phyloP scores from a whole-genome alignment of 2,888 invertebrate species.

The Acanthococcus lagerstroemiae region DNA sequence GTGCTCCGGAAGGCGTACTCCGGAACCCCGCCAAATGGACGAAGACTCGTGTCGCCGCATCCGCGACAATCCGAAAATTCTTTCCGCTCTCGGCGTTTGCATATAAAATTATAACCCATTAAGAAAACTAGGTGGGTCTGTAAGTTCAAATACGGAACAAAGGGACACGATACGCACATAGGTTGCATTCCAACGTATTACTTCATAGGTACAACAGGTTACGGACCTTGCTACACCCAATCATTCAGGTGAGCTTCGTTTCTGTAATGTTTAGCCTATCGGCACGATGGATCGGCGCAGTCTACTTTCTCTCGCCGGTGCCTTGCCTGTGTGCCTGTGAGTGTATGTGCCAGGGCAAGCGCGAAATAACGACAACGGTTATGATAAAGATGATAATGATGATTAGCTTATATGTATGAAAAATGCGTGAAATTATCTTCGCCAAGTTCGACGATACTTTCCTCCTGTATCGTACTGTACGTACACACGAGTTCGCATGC shows the following conservation, averaged over 20 bases:
- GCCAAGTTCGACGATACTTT: constrained; percentile 3
- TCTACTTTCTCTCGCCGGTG: neutral
- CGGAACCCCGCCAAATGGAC: too few species aligned
- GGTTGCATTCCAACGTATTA: constrained; percentile 24
- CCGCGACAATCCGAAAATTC: neutral
- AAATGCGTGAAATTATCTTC: constrained; percentile 22
- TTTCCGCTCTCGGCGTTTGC: too few species aligned
- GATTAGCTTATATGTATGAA: constrained; percentile 23
- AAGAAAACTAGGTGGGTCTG: constrained; percentile 1
- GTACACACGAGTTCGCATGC: neutral
- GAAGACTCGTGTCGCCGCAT: neutral
- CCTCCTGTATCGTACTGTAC: neutral
- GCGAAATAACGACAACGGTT: neutral
- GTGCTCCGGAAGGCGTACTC: too few species aligned
- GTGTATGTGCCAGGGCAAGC: neutral
- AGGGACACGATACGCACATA: constrained; percentile 6
- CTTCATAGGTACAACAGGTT: constrained; percentile 25
- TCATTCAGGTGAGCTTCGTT: neutral
- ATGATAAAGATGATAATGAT: neutral
- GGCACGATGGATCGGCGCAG: too few species aligned
- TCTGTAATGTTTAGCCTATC: too few species aligned
- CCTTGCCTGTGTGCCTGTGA: too few species aligned
- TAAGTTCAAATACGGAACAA: neutral
- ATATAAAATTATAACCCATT: constrained; percentile 3
- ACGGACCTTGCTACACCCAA: constrained; percentile 23